phyloP scores from a whole-genome alignment of 2,797 vertebrate species.

The Tolypeutes matacus region DNA sequence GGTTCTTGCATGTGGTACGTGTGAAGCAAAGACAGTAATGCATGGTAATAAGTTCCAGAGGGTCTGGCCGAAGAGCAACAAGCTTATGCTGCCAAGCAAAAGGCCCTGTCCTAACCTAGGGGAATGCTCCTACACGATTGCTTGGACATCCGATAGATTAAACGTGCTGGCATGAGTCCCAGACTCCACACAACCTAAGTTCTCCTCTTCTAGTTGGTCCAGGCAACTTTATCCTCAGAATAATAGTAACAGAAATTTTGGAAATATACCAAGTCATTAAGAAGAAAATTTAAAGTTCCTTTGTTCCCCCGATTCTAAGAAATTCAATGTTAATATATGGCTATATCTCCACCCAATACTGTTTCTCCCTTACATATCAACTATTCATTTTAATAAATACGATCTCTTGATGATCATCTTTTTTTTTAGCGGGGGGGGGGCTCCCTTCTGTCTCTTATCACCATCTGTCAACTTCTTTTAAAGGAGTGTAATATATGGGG shows the following conservation, averaged over 20 bases:
- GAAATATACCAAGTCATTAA: not conserved
- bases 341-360: not conserved
- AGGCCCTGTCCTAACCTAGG: not conserved
- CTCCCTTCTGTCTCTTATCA: conserved; percentile 3
- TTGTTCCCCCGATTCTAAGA: not conserved
- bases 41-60: not conserved
- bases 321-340: not conserved
- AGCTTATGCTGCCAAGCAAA: not conserved
- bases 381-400: not conserved
- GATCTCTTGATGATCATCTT: not conserved
- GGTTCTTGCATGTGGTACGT: not conserved
- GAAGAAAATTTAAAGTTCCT: not conserved
- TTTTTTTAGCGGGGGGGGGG: no score
- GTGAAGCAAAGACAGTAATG: not conserved
- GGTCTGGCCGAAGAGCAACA: not conserved
- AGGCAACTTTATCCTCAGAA: not conserved
- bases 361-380: not conserved
- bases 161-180: not conserved
- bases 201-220: not conserved
- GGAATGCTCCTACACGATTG: not conserved
- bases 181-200: not conserved
- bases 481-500: not conserved
- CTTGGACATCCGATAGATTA: not conserved
- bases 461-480: not conserved
- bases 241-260: conserved; percentile 17